These are phyloP conservation scores for Enteromius treurensis DNA, from an alignment of 2,797 vertebrate species.

Conservation along the genomic window DNA sequence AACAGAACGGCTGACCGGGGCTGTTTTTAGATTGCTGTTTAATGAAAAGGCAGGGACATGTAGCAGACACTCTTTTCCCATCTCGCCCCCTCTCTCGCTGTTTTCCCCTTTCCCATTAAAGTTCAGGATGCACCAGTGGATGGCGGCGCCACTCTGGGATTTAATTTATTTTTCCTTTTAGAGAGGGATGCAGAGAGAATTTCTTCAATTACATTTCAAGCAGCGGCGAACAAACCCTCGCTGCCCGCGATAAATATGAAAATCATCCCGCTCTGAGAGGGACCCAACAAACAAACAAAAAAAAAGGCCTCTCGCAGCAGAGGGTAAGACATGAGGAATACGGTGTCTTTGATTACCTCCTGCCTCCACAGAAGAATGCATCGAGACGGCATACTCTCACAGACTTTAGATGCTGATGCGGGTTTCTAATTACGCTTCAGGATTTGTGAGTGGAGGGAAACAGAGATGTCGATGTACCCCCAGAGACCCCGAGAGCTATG, in stretches of 20 bases:
- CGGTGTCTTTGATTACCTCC: constrained; percentile 42
- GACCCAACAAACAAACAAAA: constrained; percentile 48
- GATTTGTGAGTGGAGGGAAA: constrained; percentile 37
- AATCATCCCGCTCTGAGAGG: constrained; percentile 49
- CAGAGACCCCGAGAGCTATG: constrained; percentile 24
- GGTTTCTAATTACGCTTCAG: constrained; percentile 33
- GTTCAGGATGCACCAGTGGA: constrained; percentile 48
- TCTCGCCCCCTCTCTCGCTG: constrained; percentile 45
- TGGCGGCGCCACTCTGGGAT: constrained; percentile 49
- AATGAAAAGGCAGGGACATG: constrained; percentile 69
- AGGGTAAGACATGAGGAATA: constrained; percentile 22
- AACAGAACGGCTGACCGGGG: constrained; percentile 72
- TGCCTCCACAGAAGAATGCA: neutral
- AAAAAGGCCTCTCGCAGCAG: constrained; percentile 6
- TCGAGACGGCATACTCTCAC: constrained; percentile 6
- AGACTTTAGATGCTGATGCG: constrained; percentile 2
- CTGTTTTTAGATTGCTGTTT: constrained; percentile 83
- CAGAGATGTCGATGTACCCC: constrained; percentile 28
- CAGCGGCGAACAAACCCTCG: constrained; percentile 31
- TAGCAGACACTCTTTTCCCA: constrained; percentile 56
- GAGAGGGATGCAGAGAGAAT: constrained; percentile 52
- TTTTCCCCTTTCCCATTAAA: constrained; percentile 47
- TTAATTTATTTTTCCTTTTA: constrained; percentile 65
- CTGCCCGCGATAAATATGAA: constrained; percentile 64
- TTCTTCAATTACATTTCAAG: constrained; percentile 68